Conservation (phyloP, 1,140 invertebrate genomes). For the Linepithema humile region DNA sequence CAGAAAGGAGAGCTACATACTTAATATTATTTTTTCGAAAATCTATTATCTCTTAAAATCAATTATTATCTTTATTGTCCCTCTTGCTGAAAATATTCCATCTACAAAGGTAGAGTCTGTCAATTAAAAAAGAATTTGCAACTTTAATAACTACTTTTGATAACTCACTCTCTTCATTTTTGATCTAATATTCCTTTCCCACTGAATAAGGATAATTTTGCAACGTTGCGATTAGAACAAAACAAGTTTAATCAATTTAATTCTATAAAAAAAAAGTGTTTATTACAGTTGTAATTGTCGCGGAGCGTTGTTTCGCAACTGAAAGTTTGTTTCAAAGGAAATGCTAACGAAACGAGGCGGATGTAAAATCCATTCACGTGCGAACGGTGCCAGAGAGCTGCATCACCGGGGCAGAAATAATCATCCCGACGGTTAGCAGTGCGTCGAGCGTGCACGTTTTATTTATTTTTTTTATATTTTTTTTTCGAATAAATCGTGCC, state of each 20-base stretch:
- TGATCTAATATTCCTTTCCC: neutral
- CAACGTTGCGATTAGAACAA: neutral
- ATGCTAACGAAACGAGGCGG: neutral
- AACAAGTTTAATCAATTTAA: neutral
- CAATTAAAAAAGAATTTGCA: too few species aligned
- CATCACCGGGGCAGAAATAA: slow-evolving; percentile 34
- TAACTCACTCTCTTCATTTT: neutral
- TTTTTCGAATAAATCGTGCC: slow-evolving; percentile 24
- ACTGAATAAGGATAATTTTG: neutral
- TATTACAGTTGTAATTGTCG: neutral
- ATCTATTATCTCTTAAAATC: too few species aligned
- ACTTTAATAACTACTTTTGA: neutral
- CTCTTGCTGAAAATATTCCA: too few species aligned
- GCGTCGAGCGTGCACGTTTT: slow-evolving; percentile 9
- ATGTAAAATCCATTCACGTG: slow-evolving; percentile 20
- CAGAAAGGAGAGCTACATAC: too few species aligned
- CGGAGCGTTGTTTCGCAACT: neutral
- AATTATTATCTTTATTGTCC: too few species aligned
- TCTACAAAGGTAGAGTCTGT: too few species aligned
- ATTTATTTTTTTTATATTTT: too few species aligned
- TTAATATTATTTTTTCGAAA: too few species aligned
- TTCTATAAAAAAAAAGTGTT: too few species aligned
- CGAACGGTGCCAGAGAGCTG: neutral
- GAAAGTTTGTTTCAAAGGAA: slow-evolving; percentile 14
- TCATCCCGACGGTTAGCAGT: slow-evolving; percentile 13